phyloP scores from a whole-genome alignment of 2,113 vertebrate species.

The Paracanthobrama guichenoti region DNA sequence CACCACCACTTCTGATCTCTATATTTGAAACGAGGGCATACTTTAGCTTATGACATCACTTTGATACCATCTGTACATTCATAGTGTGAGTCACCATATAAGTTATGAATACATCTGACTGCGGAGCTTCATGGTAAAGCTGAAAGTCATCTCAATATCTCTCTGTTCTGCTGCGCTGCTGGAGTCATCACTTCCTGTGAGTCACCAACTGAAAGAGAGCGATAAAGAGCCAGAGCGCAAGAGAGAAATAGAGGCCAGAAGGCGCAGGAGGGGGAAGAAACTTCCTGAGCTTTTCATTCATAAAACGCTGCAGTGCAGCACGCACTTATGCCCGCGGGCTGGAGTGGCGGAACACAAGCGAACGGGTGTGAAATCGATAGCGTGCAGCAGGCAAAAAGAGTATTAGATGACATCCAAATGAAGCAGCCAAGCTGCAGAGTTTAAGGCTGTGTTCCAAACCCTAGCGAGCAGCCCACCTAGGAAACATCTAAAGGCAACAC shows the following conservation, averaged over 20 bases:
- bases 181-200: conserved; percentile 39
- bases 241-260: conserved; percentile 31
- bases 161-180: conserved; percentile 25
- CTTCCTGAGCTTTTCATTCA: conserved; percentile 52
- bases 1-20: neutral
- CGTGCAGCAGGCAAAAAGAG: conserved; percentile 1
- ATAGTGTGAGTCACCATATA: neutral
- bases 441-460: neutral
- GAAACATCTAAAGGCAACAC: neutral
- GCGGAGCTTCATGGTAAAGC: conserved; percentile 6
- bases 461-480: neutral
- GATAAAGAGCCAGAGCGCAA: conserved; percentile 42
- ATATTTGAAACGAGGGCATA: neutral
- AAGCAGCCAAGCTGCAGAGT: neutral
- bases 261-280: neutral
- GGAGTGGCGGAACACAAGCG: neutral
- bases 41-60: neutral
- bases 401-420: neutral
- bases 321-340: neutral
- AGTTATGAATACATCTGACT: conserved; percentile 4
- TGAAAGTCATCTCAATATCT: neutral
- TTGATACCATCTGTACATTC: neutral
- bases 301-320: conserved; percentile 49
- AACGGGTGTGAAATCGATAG: neutral
- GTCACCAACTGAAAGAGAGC: conserved; percentile 48